These are phyloP conservation scores for Polymixis flavicincta DNA, from an alignment of 2,888 invertebrate genomes.

Conservation along the genomic window DNA sequence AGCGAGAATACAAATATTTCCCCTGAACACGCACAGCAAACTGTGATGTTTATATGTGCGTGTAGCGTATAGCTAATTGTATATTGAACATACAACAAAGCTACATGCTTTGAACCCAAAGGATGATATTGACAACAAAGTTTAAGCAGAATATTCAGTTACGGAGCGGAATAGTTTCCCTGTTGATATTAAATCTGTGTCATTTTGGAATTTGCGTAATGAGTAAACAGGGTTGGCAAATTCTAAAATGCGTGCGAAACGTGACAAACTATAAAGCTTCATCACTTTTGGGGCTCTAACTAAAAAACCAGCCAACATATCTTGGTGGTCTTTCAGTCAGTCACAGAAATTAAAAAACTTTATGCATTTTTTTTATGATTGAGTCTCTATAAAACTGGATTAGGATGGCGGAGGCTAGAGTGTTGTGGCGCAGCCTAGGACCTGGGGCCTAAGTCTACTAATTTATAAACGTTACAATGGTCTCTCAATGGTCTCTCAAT, in stretches of 20 bases:
- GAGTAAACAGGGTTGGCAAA: not conserved
- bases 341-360: not conserved
- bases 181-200: constrained; percentile 13
- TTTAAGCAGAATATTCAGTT: constrained; percentile 35
- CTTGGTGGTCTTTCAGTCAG: not conserved
- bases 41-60: not conserved
- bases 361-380: not conserved
- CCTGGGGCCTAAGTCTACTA: no score
- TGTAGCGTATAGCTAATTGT: no score
- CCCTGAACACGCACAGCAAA: not conserved
- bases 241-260: not conserved
- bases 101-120: constrained; percentile 27
- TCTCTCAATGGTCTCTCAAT: no score
- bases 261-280: not conserved
- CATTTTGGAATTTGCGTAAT: constrained; percentile 14
- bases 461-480: no score
- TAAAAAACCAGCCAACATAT: not conserved
- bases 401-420: no score
- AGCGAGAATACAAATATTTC: not conserved
- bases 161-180: constrained; percentile 30
- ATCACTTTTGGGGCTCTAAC: not conserved
- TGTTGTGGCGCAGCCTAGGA: no score
- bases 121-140: constrained; percentile 30
- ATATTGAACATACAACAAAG: not conserved
- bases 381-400: not conserved